phyloP scores from a whole-genome alignment of 2,113 vertebrate genomes.

The Nesogale talazaci region DNA sequence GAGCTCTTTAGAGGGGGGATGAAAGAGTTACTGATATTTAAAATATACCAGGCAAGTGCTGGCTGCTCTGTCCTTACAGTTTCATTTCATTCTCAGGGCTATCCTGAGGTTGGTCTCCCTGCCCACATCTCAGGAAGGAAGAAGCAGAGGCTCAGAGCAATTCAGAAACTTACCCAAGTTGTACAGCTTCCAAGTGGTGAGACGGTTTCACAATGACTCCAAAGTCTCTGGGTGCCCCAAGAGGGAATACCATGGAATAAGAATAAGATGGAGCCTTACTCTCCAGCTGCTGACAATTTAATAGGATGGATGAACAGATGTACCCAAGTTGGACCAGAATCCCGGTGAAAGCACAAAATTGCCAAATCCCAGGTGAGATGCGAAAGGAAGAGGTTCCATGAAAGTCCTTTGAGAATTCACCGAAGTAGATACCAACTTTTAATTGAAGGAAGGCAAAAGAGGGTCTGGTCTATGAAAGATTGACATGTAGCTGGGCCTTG shows the following conservation, averaged over 20 bases:
- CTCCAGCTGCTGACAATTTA: fast-evolving
- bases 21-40: not conserved
- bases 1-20: not conserved
- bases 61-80: too few relatives aligned
- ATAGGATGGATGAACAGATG: too few relatives aligned
- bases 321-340: not conserved
- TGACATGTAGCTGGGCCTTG: not conserved
- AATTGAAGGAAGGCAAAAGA: not conserved
- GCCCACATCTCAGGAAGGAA: not conserved
- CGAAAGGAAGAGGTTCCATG: not conserved
- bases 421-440: not conserved
- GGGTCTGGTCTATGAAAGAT: not conserved
- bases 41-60: not conserved
- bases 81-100: not conserved
- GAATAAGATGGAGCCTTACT: not conserved
- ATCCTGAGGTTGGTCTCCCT: not conserved
- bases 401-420: not conserved
- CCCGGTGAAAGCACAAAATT: not conserved
- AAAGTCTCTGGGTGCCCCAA: not conserved
- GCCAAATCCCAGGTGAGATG: not conserved
- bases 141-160: not conserved
- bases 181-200: too few relatives aligned
- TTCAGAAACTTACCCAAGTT: not conserved
- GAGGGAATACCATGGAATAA: too few relatives aligned
- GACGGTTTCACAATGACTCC: not conserved